These are phyloP conservation scores for Meloe dianella DNA, from an alignment of 2,888 invertebrate species.

Conservation along the genomic window DNA sequence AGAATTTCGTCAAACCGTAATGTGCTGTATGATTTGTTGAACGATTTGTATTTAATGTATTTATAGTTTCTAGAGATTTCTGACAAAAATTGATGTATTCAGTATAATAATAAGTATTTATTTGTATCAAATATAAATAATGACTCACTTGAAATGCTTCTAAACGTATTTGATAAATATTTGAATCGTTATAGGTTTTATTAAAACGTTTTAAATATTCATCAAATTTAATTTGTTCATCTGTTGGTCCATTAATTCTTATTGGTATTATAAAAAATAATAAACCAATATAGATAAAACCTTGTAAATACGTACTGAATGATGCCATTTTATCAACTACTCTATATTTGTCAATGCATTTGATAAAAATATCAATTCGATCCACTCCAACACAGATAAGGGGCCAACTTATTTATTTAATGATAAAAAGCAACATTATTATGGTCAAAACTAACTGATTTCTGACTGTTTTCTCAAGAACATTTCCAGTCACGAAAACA, in stretches of 20 bases:
- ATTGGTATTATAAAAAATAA: constrained; percentile 62
- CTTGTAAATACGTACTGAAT: constrained; percentile 31
- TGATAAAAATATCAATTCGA: not conserved
- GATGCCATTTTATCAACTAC: constrained; percentile 29
- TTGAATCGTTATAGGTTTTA: constrained; percentile 61
- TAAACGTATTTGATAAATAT: constrained; percentile 48
- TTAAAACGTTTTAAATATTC: constrained; percentile 61
- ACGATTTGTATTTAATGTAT: constrained; percentile 59
- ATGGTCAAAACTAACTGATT: no score
- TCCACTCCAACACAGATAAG: not conserved
- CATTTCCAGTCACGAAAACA: not conserved
- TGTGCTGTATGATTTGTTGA: constrained; percentile 57
- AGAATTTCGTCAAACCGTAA: constrained; percentile 68
- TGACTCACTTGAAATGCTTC: constrained; percentile 49
- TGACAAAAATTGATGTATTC: constrained; percentile 8
- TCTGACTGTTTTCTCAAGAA: no score
- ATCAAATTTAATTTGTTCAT: constrained; percentile 55
- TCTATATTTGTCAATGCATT: not conserved
- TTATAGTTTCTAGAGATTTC: constrained; percentile 55
- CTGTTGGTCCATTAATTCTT: constrained; percentile 49
- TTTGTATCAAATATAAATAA: no score
- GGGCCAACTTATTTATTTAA: not conserved
- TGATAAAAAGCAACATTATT: not conserved
- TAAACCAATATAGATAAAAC: constrained; percentile 54
- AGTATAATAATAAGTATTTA: not conserved